Percentiles rank a stretch among this genome's conserved stretches.
These are phyloP conservation scores for Corythornis leucogaster DNA, from an alignment of 2,797 vertebrate species.

Conservation along the genomic window DNA sequence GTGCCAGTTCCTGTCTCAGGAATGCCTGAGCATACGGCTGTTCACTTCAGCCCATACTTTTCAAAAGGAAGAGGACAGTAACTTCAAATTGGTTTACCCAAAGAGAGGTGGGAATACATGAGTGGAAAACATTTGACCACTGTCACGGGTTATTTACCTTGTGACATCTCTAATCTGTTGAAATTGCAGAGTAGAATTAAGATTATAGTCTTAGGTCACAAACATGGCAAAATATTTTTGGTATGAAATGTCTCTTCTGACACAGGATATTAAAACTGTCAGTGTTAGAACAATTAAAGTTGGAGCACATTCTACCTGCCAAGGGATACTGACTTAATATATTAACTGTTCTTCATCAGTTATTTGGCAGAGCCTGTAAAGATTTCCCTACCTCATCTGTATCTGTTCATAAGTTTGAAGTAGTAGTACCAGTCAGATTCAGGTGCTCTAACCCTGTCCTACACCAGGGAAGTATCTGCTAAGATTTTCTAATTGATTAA, in stretches of 20 bases:
- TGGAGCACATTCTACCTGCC: background rate
- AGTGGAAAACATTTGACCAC: background rate
- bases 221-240: background rate
- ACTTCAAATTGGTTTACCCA: background rate
- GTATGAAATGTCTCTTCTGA: background rate
- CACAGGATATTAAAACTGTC: background rate
- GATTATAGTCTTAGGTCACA: background rate
- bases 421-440: background rate
- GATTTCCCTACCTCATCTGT: rapidly evolving
- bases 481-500: background rate
- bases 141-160: background rate
- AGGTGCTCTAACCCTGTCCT: background rate
- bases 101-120: background rate
- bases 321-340: rapidly evolving
- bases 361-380: background rate
- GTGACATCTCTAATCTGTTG: background rate
- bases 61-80: background rate
- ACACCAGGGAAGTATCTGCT: background rate
- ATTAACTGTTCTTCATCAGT: background rate
- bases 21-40: no score
- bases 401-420: background rate
- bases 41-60: background rate
- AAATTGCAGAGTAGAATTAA: background rate
- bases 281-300: background rate
- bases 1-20: background rate